Evolutionary conservation across 2,113 vertebrate genomes (phyloP).

Genomic region (Bothrops jararaca): DNA sequence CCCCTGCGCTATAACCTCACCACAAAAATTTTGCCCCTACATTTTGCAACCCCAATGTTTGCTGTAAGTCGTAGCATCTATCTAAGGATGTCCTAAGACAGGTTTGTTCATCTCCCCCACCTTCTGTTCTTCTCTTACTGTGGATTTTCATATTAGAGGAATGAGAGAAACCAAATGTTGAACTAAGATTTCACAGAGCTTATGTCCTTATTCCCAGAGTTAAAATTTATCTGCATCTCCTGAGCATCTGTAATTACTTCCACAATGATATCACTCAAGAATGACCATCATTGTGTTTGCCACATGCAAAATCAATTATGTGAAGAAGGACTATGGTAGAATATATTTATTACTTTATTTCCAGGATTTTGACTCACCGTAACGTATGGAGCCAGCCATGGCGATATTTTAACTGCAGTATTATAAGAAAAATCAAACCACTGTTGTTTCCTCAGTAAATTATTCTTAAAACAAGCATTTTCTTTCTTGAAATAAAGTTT

Average conservation of each 20-base stretch:
- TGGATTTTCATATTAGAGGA: not conserved
- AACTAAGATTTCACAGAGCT: not conserved
- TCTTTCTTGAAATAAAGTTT: not conserved
- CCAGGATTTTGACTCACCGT: not conserved
- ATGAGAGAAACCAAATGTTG: not conserved
- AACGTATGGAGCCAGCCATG: not conserved
- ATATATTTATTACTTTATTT: not conserved
- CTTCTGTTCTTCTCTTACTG: not conserved
- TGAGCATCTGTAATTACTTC: not conserved
- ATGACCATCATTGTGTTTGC: not conserved
- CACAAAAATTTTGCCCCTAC: not conserved
- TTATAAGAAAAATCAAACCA: not conserved
- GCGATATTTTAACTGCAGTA: not conserved
- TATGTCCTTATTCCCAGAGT: not conserved
- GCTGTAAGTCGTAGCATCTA: not conserved
- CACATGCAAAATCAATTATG: not conserved
- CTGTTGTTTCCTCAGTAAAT: not conserved
- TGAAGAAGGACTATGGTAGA: not conserved
- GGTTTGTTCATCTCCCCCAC: not conserved
- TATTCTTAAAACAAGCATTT: not conserved
- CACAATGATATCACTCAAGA: not conserved
- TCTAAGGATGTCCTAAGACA: not conserved
- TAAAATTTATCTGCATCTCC: not conserved
- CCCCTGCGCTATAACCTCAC: not conserved
- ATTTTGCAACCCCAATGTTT: not conserved